Percentiles rank a stretch among this genome's conserved stretches.
These are phyloP conservation scores for Triops longicaudatus DNA, from an alignment of 1,140 invertebrate genomes.

Conservation along the genomic window DNA sequence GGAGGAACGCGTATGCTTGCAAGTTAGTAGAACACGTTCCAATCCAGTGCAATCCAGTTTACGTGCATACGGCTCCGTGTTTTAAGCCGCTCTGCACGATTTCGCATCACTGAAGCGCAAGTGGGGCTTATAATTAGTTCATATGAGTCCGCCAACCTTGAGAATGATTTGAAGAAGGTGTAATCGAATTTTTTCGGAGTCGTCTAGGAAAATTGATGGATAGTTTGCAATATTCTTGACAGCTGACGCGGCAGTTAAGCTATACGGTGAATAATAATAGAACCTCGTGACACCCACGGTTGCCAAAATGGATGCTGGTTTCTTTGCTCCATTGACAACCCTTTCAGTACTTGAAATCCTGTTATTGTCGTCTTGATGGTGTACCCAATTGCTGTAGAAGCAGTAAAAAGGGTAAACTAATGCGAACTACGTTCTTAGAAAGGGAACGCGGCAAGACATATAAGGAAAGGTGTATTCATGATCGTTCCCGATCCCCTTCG, in stretches of 20 bases:
- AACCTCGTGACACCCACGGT: background rate
- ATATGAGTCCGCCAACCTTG: too few species aligned
- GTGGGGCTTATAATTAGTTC: background rate
- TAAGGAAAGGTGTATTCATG: too few species aligned
- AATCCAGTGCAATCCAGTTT: slow-evolving; percentile 12
- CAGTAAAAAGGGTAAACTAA: too few species aligned
- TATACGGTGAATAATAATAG: background rate
- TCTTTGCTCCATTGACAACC: background rate
- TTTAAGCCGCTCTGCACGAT: background rate
- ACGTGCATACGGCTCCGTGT: background rate
- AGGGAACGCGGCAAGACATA: too few species aligned
- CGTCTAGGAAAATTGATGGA: background rate
- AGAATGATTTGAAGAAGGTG: background rate
- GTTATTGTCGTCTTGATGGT: background rate
- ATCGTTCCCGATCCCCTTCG: too few species aligned
- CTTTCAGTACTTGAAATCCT: background rate
- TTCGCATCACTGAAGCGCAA: too few species aligned
- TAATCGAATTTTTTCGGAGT: background rate
- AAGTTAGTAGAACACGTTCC: background rate
- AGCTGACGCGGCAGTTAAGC: background rate
- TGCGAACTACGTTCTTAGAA: too few species aligned
- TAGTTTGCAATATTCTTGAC: background rate
- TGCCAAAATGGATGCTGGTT: background rate
- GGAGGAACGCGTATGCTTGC: too few species aligned
- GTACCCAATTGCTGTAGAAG: too few species aligned